Conservation (phyloP, 2,797 vertebrate genomes). For the Argyrosomus regius region DNA sequence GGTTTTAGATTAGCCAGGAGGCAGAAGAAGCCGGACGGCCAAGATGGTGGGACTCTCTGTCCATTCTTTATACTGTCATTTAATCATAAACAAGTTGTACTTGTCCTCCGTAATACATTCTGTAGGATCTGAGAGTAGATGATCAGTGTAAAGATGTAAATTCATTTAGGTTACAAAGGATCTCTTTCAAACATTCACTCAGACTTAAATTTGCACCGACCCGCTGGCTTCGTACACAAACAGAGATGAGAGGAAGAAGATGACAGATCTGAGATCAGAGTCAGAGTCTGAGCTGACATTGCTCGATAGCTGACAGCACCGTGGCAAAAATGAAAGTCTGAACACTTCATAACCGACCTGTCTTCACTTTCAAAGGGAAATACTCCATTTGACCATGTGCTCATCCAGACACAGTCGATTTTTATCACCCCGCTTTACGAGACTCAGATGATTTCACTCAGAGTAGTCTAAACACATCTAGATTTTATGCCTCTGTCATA, state of each 20-base stretch:
- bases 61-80: too few relatives aligned
- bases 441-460: slow-evolving; percentile 64
- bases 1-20: too few relatives aligned
- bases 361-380: not conserved
- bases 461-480: not conserved
- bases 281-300: not conserved
- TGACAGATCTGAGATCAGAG: not conserved
- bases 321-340: not conserved
- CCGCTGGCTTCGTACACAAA: not conserved
- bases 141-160: not conserved
- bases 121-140: not conserved
- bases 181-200: too few relatives aligned
- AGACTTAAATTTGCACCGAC: too few relatives aligned
- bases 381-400: not conserved
- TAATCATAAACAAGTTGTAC: too few relatives aligned
- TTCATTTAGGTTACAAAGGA: not conserved
- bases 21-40: too few relatives aligned
- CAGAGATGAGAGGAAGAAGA: not conserved
- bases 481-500: slow-evolving; percentile 36
- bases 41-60: too few relatives aligned
- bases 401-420: slow-evolving; percentile 4
- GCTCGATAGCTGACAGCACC: too few relatives aligned
- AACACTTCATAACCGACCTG: too few relatives aligned
- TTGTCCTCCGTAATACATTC: too few relatives aligned
- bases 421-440: slow-evolving; percentile 4